Conservation (phyloP, 2,797 vertebrate genomes). For the Rhabdomys pumilio region DNA sequence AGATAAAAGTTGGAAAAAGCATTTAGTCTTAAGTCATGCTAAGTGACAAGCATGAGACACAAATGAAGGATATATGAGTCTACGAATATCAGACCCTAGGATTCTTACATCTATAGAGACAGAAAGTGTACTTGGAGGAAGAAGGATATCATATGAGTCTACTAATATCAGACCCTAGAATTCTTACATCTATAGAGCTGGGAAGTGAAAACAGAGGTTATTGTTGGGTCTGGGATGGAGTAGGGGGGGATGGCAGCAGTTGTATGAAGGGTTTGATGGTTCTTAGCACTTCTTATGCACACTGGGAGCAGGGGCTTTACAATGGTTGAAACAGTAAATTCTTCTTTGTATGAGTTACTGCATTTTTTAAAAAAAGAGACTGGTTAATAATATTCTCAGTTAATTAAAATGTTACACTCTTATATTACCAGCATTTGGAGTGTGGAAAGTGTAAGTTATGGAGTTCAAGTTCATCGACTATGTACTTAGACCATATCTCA, state of each 20-base stretch:
- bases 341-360: not conserved
- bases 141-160: not conserved
- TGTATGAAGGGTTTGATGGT: not conserved
- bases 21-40: not conserved
- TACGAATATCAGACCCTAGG: not conserved
- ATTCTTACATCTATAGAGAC: not conserved
- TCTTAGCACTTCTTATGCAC: not conserved
- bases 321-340: not conserved
- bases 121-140: not conserved
- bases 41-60: not conserved
- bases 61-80: not conserved
- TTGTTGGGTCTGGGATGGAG: not conserved
- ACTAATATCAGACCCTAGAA: not conserved
- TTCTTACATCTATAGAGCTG: not conserved
- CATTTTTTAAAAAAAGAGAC: not conserved
- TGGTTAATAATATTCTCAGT: not conserved
- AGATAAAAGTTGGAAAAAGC: not conserved
- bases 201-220: not conserved
- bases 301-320: not conserved
- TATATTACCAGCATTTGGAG: not conserved
- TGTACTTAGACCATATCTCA: not conserved
- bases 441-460: not conserved
- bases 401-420: not conserved
- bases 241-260: not conserved
- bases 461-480: not conserved